These are phyloP conservation scores for Typhlichthys subterraneus DNA, from an alignment of 2,797 vertebrate species.

Conservation along the genomic window DNA sequence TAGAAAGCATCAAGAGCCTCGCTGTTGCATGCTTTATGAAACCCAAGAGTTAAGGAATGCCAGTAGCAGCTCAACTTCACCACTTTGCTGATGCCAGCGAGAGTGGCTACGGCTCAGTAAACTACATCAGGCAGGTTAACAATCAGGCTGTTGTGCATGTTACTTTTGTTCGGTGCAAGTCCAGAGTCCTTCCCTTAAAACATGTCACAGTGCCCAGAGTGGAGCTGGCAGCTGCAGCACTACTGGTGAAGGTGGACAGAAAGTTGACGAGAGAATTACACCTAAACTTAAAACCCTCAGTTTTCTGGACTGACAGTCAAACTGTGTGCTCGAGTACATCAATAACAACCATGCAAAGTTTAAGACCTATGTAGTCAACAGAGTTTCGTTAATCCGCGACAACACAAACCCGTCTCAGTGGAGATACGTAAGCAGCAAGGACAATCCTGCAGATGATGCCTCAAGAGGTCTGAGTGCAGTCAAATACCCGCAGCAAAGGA, in stretches of 20 bases:
- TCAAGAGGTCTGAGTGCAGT: background rate
- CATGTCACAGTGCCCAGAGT: slow-evolving; percentile 10
- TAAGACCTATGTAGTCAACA: slow-evolving; percentile 6
- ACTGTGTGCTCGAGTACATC: slow-evolving; percentile 16
- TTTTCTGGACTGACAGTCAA: slow-evolving; percentile 19
- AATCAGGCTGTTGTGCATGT: background rate
- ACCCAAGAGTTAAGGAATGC: background rate
- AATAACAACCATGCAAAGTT: slow-evolving; percentile 6
- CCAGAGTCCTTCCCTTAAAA: slow-evolving; percentile 7
- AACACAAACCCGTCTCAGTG: background rate
- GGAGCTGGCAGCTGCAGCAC: slow-evolving; percentile 13
- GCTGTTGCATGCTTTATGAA: background rate
- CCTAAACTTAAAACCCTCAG: background rate
- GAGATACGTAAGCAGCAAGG: background rate
- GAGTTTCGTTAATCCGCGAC: background rate
- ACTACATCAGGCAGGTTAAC: slow-evolving; percentile 1
- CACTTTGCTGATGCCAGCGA: slow-evolving; percentile 22
- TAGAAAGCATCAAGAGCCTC: background rate
- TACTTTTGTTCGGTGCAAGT: slow-evolving; percentile 11
- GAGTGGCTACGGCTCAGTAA: slow-evolving; percentile 8
- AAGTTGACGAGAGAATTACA: slow-evolving; percentile 13
- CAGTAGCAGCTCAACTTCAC: background rate
- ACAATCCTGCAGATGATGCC: background rate
- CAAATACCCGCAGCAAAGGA: background rate
- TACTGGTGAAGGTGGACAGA: slow-evolving; percentile 5